Conservation (phyloP, 2,797 vertebrate species). For the Tapirus indicus region DNA sequence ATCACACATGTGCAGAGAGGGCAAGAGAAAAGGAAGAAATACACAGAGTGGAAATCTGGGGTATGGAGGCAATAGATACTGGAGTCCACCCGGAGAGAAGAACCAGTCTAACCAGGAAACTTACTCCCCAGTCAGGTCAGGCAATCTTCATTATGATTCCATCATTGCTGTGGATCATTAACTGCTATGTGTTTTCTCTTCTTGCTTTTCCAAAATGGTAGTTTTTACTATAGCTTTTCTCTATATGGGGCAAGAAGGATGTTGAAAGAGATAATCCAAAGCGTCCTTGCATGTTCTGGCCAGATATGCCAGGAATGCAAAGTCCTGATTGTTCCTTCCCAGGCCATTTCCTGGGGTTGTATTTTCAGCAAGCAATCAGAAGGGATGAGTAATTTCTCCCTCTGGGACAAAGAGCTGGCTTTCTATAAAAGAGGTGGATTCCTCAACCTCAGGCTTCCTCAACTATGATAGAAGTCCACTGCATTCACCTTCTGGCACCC, state of each 20-base stretch:
- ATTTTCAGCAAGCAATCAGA: background rate
- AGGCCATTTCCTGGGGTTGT: background rate
- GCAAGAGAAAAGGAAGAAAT: background rate
- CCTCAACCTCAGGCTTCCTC: background rate
- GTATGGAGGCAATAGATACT: background rate
- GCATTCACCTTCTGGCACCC: background rate
- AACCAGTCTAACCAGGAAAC: background rate
- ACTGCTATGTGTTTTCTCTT: background rate
- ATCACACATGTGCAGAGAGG: background rate
- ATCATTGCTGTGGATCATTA: background rate
- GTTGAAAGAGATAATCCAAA: background rate
- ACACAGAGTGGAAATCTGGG: background rate
- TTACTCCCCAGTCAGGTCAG: background rate
- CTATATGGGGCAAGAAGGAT: background rate
- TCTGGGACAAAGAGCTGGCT: background rate
- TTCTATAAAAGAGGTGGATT: background rate
- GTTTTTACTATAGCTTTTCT: background rate
- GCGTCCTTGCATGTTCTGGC: background rate
- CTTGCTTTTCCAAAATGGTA: background rate
- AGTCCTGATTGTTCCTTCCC: background rate
- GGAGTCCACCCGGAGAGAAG: background rate
- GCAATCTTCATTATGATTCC: background rate
- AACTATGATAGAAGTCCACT: background rate
- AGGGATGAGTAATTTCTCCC: background rate
- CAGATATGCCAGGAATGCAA: background rate